Conservation (phyloP, 2,113 vertebrate species). For the Turdus rufiventris region DNA sequence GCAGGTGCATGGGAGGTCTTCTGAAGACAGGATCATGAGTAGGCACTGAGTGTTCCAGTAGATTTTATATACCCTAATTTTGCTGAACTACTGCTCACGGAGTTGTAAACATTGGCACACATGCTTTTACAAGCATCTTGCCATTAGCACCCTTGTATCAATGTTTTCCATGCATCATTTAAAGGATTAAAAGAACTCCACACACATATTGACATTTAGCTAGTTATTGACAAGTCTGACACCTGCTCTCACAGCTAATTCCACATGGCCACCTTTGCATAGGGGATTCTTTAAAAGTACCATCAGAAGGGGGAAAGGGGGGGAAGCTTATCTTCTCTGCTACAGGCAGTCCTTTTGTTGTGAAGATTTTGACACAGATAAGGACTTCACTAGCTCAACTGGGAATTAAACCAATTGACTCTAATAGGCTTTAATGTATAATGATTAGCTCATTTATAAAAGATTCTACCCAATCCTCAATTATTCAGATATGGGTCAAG, state of each 20-base stretch:
- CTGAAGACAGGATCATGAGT: not conserved
- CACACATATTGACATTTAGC: not conserved
- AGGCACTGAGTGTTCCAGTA: not conserved
- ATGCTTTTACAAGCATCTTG: not conserved
- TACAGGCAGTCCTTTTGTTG: not conserved
- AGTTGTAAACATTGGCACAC: not conserved
- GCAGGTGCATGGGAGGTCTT: not conserved
- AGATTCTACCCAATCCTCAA: constrained; percentile 54
- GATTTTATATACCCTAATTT: not conserved
- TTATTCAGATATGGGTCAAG: constrained; percentile 63
- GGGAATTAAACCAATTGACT: constrained; percentile 65
- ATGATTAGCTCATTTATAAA: constrained; percentile 65
- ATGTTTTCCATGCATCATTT: not conserved
- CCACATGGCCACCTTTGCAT: not conserved
- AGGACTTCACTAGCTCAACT: constrained; percentile 17
- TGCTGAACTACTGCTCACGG: not conserved
- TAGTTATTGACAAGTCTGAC: not conserved
- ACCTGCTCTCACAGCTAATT: not conserved
- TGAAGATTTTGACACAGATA: constrained; percentile 34
- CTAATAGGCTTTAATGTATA: constrained; percentile 69
- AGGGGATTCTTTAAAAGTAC: not conserved
- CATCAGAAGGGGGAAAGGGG: not conserved
- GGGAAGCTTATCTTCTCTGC: not conserved
- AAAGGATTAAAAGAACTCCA: not conserved
- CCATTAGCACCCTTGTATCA: not conserved